Percentiles rank a stretch among this genome's conserved stretches.
Conservation (phyloP, 2,113 vertebrate genomes). For the Porphyrio hochstetteri region DNA sequence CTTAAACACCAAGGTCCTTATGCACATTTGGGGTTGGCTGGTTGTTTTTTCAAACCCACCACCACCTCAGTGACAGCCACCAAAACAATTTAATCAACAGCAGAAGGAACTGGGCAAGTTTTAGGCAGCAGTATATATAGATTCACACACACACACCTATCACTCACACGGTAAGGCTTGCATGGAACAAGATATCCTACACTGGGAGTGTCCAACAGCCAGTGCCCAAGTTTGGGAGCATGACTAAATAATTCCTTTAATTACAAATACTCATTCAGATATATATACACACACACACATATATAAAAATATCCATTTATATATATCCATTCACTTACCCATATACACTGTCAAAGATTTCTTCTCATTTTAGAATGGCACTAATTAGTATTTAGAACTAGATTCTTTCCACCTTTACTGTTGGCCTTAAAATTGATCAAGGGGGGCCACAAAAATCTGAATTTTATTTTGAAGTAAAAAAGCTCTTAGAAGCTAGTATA, state of each 20-base stretch:
- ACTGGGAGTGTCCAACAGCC: rapidly evolving
- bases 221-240: background rate
- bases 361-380: background rate
- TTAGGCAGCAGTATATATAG: background rate
- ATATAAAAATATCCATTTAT: too few species aligned
- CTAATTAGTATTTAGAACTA: conserved; percentile 30
- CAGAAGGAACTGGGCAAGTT: background rate
- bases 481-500: conserved; percentile 36
- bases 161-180: rapidly evolving
- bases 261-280: background rate
- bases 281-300: too few species aligned
- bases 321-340: too few species aligned
- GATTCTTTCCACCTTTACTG: conserved; percentile 15
- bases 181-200: background rate
- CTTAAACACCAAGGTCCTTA: conserved; percentile 7
- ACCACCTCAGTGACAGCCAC: background rate
- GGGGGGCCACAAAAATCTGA: background rate
- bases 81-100: background rate
- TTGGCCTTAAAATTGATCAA: conserved; percentile 57
- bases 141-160: too few species aligned
- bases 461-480: conserved; percentile 57
- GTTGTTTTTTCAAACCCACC: too few species aligned
- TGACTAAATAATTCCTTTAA: background rate
- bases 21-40: background rate
- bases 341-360: background rate